Conservation (phyloP, 2,888 invertebrate species). For the Caradrina kadenii region DNA sequence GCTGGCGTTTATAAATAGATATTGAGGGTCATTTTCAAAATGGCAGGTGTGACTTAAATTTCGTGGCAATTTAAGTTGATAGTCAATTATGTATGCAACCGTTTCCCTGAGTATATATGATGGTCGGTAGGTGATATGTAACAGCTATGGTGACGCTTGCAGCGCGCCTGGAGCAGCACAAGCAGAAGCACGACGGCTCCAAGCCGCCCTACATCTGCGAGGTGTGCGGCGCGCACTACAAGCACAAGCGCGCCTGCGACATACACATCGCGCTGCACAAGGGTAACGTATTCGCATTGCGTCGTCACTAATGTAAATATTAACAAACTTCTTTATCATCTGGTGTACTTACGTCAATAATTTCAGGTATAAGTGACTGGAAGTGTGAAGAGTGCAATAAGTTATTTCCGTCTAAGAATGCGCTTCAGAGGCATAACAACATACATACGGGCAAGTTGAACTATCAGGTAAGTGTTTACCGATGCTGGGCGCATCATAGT, state of each 20-base stretch:
- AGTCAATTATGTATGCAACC: too few relatives aligned
- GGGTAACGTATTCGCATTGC: conserved; percentile 80
- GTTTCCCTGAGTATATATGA: too few relatives aligned
- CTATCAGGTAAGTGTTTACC: conserved; percentile 82
- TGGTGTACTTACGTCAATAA: background rate
- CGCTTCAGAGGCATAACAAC: conserved; percentile 91
- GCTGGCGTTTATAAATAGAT: too few relatives aligned
- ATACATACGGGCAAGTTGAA: conserved; percentile 91
- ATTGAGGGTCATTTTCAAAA: too few relatives aligned
- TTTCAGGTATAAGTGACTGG: conserved; percentile 90
- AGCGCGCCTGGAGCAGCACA: conserved; percentile 85
- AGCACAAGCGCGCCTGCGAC: conserved; percentile 91
- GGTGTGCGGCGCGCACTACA: conserved; percentile 91
- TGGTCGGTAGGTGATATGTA: too few relatives aligned
- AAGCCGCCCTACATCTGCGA: conserved; percentile 89
- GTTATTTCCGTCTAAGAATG: conserved; percentile 91
- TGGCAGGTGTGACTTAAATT: too few relatives aligned
- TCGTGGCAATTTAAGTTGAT: too few relatives aligned
- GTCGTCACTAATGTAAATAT: too few relatives aligned
- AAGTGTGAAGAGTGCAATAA: conserved; percentile 91
- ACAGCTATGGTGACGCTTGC: conserved; percentile 29
- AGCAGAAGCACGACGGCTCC: conserved; percentile 83
- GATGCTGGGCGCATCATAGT: too few relatives aligned
- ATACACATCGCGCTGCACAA: conserved; percentile 91
- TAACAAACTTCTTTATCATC: background rate